These are phyloP conservation scores for Ganaspis sp. DNA, from an alignment of 1,140 invertebrate species.

Conservation along the genomic window DNA sequence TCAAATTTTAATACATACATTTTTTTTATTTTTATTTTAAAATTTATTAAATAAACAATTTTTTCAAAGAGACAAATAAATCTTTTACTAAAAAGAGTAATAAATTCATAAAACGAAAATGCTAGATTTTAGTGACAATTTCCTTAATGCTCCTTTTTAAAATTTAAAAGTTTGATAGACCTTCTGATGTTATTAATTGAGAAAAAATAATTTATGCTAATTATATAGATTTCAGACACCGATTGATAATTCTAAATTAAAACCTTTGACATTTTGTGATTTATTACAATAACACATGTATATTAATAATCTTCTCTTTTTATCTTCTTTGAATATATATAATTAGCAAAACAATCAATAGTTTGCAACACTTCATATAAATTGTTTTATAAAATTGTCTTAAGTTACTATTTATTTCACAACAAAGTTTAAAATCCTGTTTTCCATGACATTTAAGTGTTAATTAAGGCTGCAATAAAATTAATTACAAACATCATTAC, in stretches of 20 bases:
- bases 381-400: background rate
- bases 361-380: background rate
- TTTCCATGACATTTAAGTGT: background rate
- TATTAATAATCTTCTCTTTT: background rate
- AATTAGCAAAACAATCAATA: constrained; percentile 12
- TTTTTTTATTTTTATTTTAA: too few relatives aligned
- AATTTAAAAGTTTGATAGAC: too few relatives aligned
- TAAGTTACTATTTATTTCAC: background rate
- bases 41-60: too few relatives aligned
- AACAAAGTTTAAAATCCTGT: background rate
- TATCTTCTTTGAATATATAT: background rate
- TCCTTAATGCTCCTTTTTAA: too few relatives aligned
- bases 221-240: background rate
- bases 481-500: background rate
- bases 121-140: too few relatives aligned
- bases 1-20: too few relatives aligned
- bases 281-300: background rate
- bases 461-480: background rate
- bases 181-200: too few relatives aligned
- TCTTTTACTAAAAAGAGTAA: too few relatives aligned
- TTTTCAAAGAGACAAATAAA: too few relatives aligned
- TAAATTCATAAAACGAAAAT: too few relatives aligned
- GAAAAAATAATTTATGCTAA: background rate
- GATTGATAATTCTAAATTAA: constrained; percentile 2
- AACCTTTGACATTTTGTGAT: constrained; percentile 5